Conservation (phyloP, 2,888 invertebrate genomes). For the Synanthedon andrenaeformis region DNA sequence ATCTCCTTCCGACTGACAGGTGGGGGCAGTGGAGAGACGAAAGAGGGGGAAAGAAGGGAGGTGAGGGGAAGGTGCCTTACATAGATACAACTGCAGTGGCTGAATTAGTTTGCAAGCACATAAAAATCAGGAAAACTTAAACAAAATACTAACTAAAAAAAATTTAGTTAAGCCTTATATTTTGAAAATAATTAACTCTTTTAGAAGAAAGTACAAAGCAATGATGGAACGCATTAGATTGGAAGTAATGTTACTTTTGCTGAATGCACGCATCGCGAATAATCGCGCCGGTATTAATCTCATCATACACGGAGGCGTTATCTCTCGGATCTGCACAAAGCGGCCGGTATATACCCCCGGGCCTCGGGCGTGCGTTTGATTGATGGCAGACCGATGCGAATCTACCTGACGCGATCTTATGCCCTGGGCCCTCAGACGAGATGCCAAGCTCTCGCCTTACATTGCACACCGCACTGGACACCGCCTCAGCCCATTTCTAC, state of each 20-base stretch:
- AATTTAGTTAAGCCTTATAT: too few relatives aligned
- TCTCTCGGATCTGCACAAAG: slow-evolving; percentile 22
- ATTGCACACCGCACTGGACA: too few relatives aligned
- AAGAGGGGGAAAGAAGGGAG: not conserved
- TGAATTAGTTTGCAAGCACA: too few relatives aligned
- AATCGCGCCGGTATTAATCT: slow-evolving; percentile 7
- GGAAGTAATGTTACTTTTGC: not conserved
- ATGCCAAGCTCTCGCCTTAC: too few relatives aligned
- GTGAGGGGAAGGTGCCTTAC: slow-evolving; percentile 7
- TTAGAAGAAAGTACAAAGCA: too few relatives aligned
- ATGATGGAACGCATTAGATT: too few relatives aligned
- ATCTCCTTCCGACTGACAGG: slow-evolving; percentile 9
- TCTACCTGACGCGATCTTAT: not conserved
- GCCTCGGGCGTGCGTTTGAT: slow-evolving; percentile 29
- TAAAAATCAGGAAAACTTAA: too few relatives aligned
- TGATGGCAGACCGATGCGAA: slow-evolving; percentile 17
- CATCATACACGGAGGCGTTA: slow-evolving; percentile 31
- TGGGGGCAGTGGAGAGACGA: not conserved
- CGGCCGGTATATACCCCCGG: slow-evolving; percentile 19
- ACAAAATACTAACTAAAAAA: too few relatives aligned
- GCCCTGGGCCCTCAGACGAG: not conserved
- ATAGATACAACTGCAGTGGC: slow-evolving; percentile 3
- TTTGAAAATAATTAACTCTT: too few relatives aligned
- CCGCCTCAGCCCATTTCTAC: too few relatives aligned
- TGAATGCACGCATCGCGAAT: slow-evolving; percentile 1